Base-by-base conservation (phyloP, 2,113 vertebrate genomes). In the Trematocara nigrifrons region DNA sequence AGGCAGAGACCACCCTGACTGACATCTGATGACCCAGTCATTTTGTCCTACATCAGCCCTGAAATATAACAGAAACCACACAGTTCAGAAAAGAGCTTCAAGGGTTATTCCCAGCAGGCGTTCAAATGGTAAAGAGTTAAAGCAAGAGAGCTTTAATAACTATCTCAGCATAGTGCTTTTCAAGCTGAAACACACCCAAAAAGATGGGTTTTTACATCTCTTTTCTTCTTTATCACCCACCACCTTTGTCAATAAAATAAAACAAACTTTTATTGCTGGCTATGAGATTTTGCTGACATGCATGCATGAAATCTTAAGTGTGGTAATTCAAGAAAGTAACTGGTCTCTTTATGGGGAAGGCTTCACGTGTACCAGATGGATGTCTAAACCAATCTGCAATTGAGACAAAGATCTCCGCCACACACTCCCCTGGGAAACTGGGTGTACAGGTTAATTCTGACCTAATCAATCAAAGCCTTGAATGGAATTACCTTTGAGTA, bases 401-500 rank as follows among this genome's bases (percentile, higher is more conserved):
- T 66, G 74, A 83, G 86, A 87, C 49, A 66, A 80, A 81, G 85
- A 87, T 33, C 86, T 45, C 81, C 3, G 1, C 35, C 81, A 35
- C 66, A 18, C 69, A 20, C 11, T 33, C 82, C 86, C 49, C 52
- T 16, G 82, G 66, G 86, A 80, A 59, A 76, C 80, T 8, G 38
- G 83, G 88, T 89, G 66, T 52, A 64, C 84, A 85, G 89, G 87
- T 92, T 92, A 89, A 90, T 83, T 57, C 82, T 76, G 83, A 84
- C 33, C 82, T 22, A 87, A 95, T 95, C 89, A 90, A 93, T 94
- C 61, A 20, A 77, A 85, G 85, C 45, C 42, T 49, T 79, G 74
- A 87, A 52, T 81, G 40, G 77, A 88, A 94, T 93, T 91, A 93
- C 89, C 87, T 93, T 87, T 49, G 87, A 81, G 69, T 79, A 82